A percentile compares a stretch with the other conserved stretches of the same genome.
phyloP scores from a whole-genome alignment of 1,140 invertebrate species.

The Lordiphosa stackelbergi region DNA sequence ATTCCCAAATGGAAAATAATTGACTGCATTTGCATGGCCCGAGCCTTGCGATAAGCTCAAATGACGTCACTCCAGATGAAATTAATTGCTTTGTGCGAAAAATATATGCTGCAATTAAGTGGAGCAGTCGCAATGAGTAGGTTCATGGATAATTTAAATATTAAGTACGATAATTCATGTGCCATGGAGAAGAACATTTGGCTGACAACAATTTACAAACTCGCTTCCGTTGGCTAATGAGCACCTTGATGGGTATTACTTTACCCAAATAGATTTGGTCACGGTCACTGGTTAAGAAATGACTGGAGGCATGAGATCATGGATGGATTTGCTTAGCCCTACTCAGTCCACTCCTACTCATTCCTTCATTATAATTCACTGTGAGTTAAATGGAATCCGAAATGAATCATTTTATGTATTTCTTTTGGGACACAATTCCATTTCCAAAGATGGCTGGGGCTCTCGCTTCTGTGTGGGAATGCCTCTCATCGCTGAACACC shows the following conservation, averaged over 20 bases:
- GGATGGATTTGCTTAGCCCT: constrained; percentile 5
- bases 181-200: constrained; percentile 17
- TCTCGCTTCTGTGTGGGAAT: neutral
- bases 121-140: neutral
- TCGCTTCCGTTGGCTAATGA: constrained; percentile 27
- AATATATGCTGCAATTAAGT: constrained; percentile 22
- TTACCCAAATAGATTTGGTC: constrained; percentile 17
- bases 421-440: constrained; percentile 12
- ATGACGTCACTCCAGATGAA: constrained; percentile 3
- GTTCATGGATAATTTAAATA: constrained; percentile 17
- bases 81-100: constrained; percentile 5
- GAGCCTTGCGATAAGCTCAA: too few relatives aligned
- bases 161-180: constrained; percentile 12
- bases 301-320: constrained; percentile 38
- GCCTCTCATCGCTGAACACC: constrained; percentile 44
- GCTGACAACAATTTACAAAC: neutral
- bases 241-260: constrained; percentile 3
- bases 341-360: constrained; percentile 6
- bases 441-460: neutral
- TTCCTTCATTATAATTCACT: constrained; percentile 30
- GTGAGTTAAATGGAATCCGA: constrained; percentile 17
- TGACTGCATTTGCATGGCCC: constrained; percentile 16
- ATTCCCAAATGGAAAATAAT: constrained; percentile 35
- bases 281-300: constrained; percentile 27
- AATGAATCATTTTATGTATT: constrained; percentile 33